Conservation (phyloP, 2,888 invertebrate species). For the Allygus modestus region DNA sequence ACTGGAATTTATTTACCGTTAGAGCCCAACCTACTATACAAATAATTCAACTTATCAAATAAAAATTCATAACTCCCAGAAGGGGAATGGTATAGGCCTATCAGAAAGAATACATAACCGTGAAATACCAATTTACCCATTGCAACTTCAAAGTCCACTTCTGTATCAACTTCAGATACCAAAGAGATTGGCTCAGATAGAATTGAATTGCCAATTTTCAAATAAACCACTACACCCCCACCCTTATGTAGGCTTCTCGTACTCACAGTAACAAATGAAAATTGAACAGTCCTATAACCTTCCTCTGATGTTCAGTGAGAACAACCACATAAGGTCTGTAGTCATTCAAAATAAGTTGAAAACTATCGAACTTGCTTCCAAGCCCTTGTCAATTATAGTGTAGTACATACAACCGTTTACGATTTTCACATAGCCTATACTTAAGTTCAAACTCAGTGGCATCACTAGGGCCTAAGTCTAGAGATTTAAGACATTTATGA, state of each 20-base stretch:
- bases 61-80: not conserved
- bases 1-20: not conserved
- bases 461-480: not conserved
- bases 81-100: not conserved
- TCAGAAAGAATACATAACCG: not conserved
- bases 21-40: not conserved
- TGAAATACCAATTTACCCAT: not conserved
- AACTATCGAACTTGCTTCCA: not conserved
- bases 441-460: not conserved
- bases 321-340: not conserved
- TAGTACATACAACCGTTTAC: not conserved
- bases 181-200: not conserved
- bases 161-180: not conserved
- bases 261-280: not conserved
- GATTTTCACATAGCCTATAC: not conserved
- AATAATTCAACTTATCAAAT: not conserved
- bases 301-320: not conserved
- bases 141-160: not conserved
- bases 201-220: not conserved
- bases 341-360: not conserved
- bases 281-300: not conserved
- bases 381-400: not conserved
- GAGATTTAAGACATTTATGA: not conserved
- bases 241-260: not conserved
- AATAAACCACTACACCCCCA: not conserved